phyloP scores from a whole-genome alignment of 2,888 invertebrate genomes.

The Latheticus oryzae region DNA sequence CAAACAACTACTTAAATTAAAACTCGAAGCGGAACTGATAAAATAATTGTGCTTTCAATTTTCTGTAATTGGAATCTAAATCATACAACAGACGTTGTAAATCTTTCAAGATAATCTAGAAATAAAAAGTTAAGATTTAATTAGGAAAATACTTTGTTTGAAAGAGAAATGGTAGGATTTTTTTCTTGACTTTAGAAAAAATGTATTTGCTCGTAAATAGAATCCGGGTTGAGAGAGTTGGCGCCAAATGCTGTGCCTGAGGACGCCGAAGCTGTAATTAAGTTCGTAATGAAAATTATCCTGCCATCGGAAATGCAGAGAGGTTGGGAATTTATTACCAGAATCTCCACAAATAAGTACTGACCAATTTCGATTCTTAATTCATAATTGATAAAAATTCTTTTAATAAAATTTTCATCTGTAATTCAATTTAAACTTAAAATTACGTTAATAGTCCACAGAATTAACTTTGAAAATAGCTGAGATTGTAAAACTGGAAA shows the following conservation, averaged over 20 bases:
- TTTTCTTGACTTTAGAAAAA: constrained; percentile 4
- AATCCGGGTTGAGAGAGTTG: constrained; percentile 22
- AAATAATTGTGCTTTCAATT: constrained; percentile 43
- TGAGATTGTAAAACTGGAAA: too few relatives aligned
- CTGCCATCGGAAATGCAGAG: constrained; percentile 13
- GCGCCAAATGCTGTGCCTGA: constrained; percentile 24
- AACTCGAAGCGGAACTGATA: constrained; percentile 34
- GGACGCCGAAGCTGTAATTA: constrained; percentile 25
- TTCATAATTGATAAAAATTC: too few relatives aligned
- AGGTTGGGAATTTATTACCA: too few relatives aligned
- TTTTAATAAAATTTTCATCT: too few relatives aligned
- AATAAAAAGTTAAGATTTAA: constrained; percentile 34
- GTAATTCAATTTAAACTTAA: too few relatives aligned
- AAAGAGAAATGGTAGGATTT: background rate
- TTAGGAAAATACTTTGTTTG: constrained; percentile 29
- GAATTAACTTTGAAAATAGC: too few relatives aligned
- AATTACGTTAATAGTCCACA: too few relatives aligned
- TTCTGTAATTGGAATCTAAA: constrained; percentile 38
- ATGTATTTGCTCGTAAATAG: constrained; percentile 30
- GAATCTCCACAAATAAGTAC: too few relatives aligned
- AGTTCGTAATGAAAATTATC: constrained; percentile 33
- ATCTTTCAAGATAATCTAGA: constrained; percentile 33
- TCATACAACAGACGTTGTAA: constrained; percentile 38
- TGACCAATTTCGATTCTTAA: too few relatives aligned
- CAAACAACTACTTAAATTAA: constrained; percentile 43